Percentiles rank a stretch among this genome's conserved stretches.
These are phyloP conservation scores for Plumapathes pennacea DNA, from an alignment of 92 coral and sea anemone species.

Conservation along the genomic window DNA sequence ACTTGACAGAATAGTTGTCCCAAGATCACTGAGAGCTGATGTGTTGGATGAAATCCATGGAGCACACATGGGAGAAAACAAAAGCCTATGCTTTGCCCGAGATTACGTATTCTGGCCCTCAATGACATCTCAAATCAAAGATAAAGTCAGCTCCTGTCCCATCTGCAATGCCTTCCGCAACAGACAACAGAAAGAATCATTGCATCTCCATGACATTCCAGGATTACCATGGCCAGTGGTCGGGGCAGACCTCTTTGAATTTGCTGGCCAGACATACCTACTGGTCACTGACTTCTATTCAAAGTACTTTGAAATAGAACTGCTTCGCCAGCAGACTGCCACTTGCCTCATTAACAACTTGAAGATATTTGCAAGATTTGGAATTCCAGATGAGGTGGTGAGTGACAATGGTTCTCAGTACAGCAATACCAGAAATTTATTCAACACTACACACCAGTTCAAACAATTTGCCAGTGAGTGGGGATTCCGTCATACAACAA, in stretches of 20 bases:
- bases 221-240: conserved; percentile 55
- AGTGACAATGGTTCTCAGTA: conserved; percentile 51
- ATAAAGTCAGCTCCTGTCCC: conserved; percentile 26
- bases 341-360: conserved; percentile 39
- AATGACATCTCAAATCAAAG: conserved; percentile 38
- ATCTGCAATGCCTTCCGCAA: conserved; percentile 45
- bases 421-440: conserved; percentile 46
- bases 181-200: conserved; percentile 39
- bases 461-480: conserved; percentile 40
- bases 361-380: conserved; percentile 52
- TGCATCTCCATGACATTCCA: conserved; percentile 54
- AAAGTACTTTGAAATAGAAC: conserved; percentile 53
- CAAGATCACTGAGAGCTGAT: conserved; percentile 27
- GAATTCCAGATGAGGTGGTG: conserved; percentile 32
- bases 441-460: conserved; percentile 32
- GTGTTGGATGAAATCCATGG: conserved; percentile 38
- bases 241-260: conserved; percentile 54
- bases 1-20: conserved; percentile 37
- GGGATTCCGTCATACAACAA: conserved; percentile 42
- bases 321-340: conserved; percentile 34
- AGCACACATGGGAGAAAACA: conserved; percentile 34
- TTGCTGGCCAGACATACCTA: conserved; percentile 32
- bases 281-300: conserved; percentile 46
- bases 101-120: conserved; percentile 47
- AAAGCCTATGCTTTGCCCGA: conserved; percentile 23